Conservation (phyloP, 2,888 invertebrate genomes). For the Machimus rusticus region DNA sequence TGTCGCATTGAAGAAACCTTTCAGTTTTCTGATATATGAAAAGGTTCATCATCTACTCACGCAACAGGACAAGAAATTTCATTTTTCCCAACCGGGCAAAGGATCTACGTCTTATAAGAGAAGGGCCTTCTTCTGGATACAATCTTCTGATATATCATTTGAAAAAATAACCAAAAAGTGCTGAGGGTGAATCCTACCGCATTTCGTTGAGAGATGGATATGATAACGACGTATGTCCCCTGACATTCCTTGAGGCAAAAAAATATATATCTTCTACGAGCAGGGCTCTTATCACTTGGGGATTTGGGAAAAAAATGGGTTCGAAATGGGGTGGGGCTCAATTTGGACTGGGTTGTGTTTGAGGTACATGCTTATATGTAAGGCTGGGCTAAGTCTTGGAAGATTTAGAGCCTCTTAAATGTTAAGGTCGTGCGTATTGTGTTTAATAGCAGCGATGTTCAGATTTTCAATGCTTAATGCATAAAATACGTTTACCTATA, state of each 20-base stretch:
- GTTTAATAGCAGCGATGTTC: background rate
- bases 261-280: background rate
- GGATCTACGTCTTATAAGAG: background rate
- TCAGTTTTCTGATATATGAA: background rate
- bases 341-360: background rate
- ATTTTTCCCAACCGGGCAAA: background rate
- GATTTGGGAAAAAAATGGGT: background rate
- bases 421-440: background rate
- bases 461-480: background rate
- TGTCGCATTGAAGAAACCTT: background rate
- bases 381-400: background rate
- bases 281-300: background rate
- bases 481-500: background rate
- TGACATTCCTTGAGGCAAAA: background rate
- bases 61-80: background rate
- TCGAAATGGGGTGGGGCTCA: background rate
- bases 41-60: background rate
- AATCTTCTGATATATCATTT: background rate
- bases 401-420: background rate
- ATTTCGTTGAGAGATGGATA: background rate
- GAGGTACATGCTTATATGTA: background rate
- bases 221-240: background rate
- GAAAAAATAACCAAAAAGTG: background rate
- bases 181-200: background rate
- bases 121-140: background rate